Base-by-base conservation (phyloP, 2,888 invertebrate genomes). In the Deilephila porcellus region DNA sequence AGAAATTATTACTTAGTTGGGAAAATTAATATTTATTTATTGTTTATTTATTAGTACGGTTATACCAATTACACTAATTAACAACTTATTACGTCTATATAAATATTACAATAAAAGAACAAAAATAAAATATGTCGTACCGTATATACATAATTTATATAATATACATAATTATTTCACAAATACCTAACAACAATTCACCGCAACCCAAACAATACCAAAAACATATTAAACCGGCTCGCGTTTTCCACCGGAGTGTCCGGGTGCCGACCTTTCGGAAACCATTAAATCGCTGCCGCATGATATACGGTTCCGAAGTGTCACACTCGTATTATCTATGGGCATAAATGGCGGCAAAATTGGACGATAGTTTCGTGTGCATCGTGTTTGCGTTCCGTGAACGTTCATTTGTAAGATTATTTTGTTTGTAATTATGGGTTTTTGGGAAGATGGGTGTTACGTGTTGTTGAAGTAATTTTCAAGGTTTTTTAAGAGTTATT, bases 321-420 rank as follows among this genome's bases (percentile, higher is more conserved):
- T 88, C 88, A 83, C 83, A 82, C 82, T 81, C 82, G 87, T 86
- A 88, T 87, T 87, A 87, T 86, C 87, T 85, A 80, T 63, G 72
- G 37, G 64, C 64, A 59, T 67, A 73, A 73, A 73, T 73, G 72
- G 63, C 59, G 59, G 37, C 56, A 45, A 67, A 73, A 67, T 67
- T 67, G 45, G 67, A 45, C 67, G 67, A 67, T 67, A 67, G 67
- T 67, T 67, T 67, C 17, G 45, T 67, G 45, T 52, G 67, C 45
- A 52, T 25, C 67, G 52, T 29, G 67, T 67, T 67, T 67, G 67
- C 64, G 52, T 20, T 45, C 14, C 67, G 45, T 11, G 45, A 20
- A 25, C 52, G 45, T 67, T 67, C 67, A 17, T 67, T 67, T 67
- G 52, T 67, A 67, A 67, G 52, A 52, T 67, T 67, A 67, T 67